Evolutionary conservation across 2,113 vertebrate species (phyloP).

Genomic region (Oxyruncus cristatus): DNA sequence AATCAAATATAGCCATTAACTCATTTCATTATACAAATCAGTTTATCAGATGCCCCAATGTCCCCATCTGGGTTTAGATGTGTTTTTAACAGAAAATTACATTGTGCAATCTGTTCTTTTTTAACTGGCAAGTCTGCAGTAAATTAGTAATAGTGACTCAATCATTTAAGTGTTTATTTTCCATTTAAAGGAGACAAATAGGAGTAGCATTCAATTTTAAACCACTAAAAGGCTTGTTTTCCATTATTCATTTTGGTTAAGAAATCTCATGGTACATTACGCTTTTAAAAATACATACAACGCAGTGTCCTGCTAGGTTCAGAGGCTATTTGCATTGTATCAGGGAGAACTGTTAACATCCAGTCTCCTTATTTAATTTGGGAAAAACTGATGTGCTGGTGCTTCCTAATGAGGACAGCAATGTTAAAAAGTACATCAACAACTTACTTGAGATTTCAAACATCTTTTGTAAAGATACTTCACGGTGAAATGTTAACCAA

Average conservation of each 20-base stretch:
- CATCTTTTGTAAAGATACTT: neutral
- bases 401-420: neutral
- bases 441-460: neutral
- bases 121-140: neutral
- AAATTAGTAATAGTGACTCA: neutral
- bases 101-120: neutral
- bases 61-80: neutral
- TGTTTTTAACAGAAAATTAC: neutral
- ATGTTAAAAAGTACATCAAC: neutral
- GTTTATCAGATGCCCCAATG: neutral
- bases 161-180: neutral
- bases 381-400: neutral
- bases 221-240: neutral
- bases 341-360: neutral
- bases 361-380: neutral
- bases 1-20: neutral
- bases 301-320: neutral
- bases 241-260: neutral
- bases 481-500: neutral
- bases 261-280: neutral
- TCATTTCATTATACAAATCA: neutral
- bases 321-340: neutral
- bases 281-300: neutral
- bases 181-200: neutral
- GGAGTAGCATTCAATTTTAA: neutral